Conservation (phyloP, 2,797 vertebrate genomes). For the Anas flavirostris region DNA sequence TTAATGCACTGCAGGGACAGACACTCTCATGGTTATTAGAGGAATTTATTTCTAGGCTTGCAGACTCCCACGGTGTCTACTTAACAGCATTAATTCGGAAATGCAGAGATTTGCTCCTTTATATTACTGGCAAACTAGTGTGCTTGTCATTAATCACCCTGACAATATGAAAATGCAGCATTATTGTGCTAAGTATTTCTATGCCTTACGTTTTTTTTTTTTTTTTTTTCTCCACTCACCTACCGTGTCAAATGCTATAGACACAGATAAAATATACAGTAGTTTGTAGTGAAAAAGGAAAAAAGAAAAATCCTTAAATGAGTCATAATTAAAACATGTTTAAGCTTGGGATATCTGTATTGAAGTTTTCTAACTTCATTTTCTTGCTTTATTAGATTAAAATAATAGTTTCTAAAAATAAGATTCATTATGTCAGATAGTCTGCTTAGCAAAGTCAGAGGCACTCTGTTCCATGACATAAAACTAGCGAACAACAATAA, state of each 20-base stretch:
- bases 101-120: neutral
- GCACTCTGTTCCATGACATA: neutral
- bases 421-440: neutral
- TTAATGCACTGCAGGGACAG: neutral
- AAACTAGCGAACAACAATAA: neutral
- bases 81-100: slow-evolving; percentile 22
- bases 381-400: neutral
- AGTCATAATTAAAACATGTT: neutral
- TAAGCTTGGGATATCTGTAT: neutral
- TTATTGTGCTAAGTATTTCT: neutral
- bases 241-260: neutral
- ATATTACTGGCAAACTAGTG: neutral
- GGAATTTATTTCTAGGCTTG: slow-evolving; percentile 45
- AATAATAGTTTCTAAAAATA: neutral
- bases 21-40: slow-evolving; percentile 1
- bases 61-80: neutral
- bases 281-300: neutral
- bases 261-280: neutral
- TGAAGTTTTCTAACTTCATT: neutral
- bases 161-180: slow-evolving; percentile 11
- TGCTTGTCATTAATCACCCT: slow-evolving; percentile 7
- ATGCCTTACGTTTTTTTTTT: neutral
- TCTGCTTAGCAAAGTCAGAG: neutral
- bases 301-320: neutral
- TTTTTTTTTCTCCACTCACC: neutral